Conservation (phyloP, 2,888 invertebrate species). For the Patella depressa region DNA sequence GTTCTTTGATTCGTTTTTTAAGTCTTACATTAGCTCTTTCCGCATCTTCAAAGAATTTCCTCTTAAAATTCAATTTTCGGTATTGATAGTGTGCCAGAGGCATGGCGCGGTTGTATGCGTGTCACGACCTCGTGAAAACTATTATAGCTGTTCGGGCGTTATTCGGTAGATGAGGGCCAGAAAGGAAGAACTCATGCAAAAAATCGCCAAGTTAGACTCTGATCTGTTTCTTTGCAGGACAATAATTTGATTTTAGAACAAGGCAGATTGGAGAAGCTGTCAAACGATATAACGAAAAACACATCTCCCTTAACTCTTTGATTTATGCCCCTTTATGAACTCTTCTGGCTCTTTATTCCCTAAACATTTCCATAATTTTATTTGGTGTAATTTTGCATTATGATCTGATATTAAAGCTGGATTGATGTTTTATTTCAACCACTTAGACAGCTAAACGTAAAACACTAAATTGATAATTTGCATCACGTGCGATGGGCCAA, state of each 20-base stretch:
- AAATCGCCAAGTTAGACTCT: background rate
- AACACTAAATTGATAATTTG: constrained; percentile 9
- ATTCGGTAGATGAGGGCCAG: background rate
- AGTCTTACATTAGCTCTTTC: constrained; percentile 13
- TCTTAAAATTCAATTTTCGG: constrained; percentile 7
- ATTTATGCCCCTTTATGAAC: constrained; percentile 12
- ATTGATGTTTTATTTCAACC: constrained; percentile 7
- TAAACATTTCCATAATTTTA: background rate
- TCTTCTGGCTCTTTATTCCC: constrained; percentile 1
- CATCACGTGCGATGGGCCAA: background rate
- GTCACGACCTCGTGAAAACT: background rate
- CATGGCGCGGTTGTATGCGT: constrained; percentile 1
- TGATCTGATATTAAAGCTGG: background rate
- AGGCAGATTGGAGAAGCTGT: constrained; percentile 4
- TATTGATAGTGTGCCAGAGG: constrained; percentile 9
- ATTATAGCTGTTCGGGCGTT: background rate
- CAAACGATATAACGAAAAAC: constrained; percentile 6
- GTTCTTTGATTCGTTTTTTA: constrained; percentile 6
- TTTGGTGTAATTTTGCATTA: constrained; percentile 4
- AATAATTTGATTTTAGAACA: constrained; percentile 10
- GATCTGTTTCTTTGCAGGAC: constrained; percentile 10
- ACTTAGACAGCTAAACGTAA: constrained; percentile 7
- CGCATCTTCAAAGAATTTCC: constrained; percentile 13
- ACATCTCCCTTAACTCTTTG: background rate
- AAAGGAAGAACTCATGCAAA: constrained; percentile 9